A percentile compares a stretch with the other conserved stretches of the same genome.
phyloP scores from a whole-genome alignment of 2,888 invertebrate genomes.

The Drosophila quasianomalipes region DNA sequence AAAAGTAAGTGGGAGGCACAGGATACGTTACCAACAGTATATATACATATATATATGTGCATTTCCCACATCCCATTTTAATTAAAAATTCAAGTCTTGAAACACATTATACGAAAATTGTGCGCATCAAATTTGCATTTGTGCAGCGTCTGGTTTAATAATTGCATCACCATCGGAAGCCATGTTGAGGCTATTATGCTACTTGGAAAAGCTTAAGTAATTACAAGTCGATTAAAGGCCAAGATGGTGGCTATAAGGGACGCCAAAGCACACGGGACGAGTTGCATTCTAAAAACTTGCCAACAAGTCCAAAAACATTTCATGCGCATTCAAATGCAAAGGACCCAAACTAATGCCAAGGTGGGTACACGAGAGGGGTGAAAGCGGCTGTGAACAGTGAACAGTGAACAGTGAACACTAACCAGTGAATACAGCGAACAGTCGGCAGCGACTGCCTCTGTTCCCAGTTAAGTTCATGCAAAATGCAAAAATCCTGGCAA shows the following conservation, averaged over 20 bases:
- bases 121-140: slow-evolving; percentile 48
- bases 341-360: slow-evolving; percentile 60
- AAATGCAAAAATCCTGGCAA: slow-evolving; percentile 70
- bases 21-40: not conserved
- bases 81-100: not conserved
- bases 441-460: slow-evolving; percentile 22
- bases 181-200: slow-evolving; percentile 61
- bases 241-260: slow-evolving; percentile 18
- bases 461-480: slow-evolving; percentile 63
- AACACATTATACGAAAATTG: slow-evolving; percentile 15
- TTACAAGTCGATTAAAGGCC: slow-evolving; percentile 77
- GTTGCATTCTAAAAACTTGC: slow-evolving; percentile 51
- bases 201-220: slow-evolving; percentile 71
- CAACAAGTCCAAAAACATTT: slow-evolving; percentile 67
- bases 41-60: too few species aligned
- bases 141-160: slow-evolving; percentile 39
- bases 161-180: slow-evolving; percentile 55
- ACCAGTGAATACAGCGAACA: slow-evolving; percentile 8
- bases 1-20: not conserved
- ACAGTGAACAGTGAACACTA: slow-evolving; percentile 10
- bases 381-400: slow-evolving; percentile 6
- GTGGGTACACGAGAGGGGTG: not conserved
- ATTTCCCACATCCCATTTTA: not conserved
- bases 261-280: not conserved
- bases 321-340: slow-evolving; percentile 72